Conservation (phyloP, 2,113 vertebrate species). For the Herpetotheres cachinnans region DNA sequence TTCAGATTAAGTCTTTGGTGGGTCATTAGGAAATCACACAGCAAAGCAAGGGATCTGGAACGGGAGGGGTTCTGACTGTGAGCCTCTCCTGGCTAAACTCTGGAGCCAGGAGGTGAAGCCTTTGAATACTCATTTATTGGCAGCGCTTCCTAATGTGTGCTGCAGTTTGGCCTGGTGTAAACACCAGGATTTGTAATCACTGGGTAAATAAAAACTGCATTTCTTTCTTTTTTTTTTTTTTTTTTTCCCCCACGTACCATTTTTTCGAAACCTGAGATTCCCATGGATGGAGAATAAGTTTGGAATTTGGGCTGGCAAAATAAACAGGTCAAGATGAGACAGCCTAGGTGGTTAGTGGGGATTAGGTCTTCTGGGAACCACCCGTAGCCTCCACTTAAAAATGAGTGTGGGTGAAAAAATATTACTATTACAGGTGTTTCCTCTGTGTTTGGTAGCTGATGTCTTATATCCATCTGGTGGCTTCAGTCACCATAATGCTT, state of each 20-base stretch:
- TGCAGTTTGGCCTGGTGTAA: background rate
- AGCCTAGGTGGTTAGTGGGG: background rate
- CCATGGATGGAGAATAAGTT: background rate
- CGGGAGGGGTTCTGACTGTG: background rate
- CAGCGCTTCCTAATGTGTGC: background rate
- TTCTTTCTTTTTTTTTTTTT: background rate
- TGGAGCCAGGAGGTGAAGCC: background rate
- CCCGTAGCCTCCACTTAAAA: background rate
- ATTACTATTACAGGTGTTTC: background rate
- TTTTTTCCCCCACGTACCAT: fast-evolving
- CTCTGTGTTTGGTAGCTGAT: background rate
- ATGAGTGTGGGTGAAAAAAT: background rate
- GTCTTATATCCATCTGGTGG: background rate
- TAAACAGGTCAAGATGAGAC: background rate
- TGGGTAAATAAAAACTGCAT: background rate
- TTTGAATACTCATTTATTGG: background rate
- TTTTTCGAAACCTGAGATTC: background rate
- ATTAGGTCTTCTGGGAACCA: background rate
- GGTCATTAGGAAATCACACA: background rate
- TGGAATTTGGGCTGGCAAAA: background rate
- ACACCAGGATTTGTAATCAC: background rate
- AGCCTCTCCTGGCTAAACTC: background rate
- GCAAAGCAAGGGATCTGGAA: background rate
- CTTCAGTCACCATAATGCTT: background rate
- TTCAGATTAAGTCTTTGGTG: background rate